These are phyloP conservation scores for Sylvilagus floridanus DNA, from an alignment of 2,797 vertebrate species.

Conservation along the genomic window DNA sequence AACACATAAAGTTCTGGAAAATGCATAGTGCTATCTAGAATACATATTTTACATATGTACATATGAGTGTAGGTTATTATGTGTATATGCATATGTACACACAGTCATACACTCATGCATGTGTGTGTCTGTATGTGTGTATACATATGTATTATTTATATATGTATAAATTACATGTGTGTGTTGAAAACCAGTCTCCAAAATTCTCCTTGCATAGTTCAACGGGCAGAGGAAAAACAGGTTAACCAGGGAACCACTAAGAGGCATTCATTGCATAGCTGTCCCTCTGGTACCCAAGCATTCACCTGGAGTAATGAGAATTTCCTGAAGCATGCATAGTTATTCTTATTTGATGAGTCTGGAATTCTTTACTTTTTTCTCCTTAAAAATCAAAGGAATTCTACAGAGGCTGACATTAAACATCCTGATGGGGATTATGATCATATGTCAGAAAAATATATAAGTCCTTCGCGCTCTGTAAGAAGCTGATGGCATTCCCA, in stretches of 20 bases:
- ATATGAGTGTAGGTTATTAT: not conserved
- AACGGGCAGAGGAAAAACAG: not conserved
- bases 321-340: slow-evolving; percentile 70
- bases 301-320: slow-evolving; percentile 72
- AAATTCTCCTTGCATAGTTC: not conserved
- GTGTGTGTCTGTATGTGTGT: not conserved
- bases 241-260: not conserved
- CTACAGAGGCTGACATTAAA: slow-evolving; percentile 86
- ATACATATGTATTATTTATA: not conserved
- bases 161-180: not conserved
- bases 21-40: not conserved
- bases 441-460: slow-evolving; percentile 86
- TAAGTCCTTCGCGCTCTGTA: slow-evolving; percentile 84
- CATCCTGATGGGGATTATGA: slow-evolving; percentile 84
- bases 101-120: not conserved
- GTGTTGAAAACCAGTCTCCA: not conserved
- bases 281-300: slow-evolving; percentile 60
- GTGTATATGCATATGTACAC: no score
- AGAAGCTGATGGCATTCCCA: slow-evolving; percentile 77
- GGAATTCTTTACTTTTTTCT: slow-evolving; percentile 73
- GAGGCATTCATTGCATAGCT: not conserved
- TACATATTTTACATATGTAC: no score
- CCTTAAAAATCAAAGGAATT: slow-evolving; percentile 83
- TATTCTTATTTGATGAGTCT: slow-evolving; percentile 61
- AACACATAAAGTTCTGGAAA: not conserved